phyloP scores from a whole-genome alignment of 2,113 vertebrate species.

The Peromyscus leucopus region DNA sequence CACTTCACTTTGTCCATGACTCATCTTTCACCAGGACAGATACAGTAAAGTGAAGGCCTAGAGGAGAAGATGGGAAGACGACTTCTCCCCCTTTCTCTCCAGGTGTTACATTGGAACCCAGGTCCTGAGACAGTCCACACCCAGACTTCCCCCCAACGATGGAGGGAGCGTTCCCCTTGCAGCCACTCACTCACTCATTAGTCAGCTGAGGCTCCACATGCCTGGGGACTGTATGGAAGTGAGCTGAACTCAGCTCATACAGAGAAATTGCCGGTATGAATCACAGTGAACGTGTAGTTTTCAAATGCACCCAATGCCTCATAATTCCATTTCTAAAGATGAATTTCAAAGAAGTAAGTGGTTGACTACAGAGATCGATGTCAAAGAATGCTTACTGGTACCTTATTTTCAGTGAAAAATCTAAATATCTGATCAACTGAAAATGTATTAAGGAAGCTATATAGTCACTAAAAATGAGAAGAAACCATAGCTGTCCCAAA shows the following conservation, averaged over 20 bases:
- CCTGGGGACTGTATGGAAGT: not conserved
- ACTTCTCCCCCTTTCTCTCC: not conserved
- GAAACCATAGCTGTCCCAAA: not conserved
- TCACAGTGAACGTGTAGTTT: not conserved
- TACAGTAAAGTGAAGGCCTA: no score
- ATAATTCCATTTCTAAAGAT: constrained; percentile 46
- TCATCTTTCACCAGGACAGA: not conserved
- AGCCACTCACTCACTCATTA: not conserved
- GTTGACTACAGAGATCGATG: not conserved
- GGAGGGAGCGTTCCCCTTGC: no score
- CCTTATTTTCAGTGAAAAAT: constrained; percentile 59
- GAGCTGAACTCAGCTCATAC: not conserved
- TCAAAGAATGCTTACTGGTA: not conserved
- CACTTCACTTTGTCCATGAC: no score
- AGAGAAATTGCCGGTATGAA: not conserved
- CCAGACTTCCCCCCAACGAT: no score
- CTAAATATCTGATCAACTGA: not conserved
- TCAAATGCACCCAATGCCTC: not conserved
- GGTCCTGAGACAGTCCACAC: not conserved
- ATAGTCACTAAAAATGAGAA: not conserved
- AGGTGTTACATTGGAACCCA: not conserved
- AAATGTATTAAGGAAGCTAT: not conserved
- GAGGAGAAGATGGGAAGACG: not conserved
- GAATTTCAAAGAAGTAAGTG: not conserved
- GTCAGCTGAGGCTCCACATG: not conserved